Percentiles rank a stretch among this genome's conserved stretches.
Evolutionary conservation across 2,888 invertebrate species (phyloP).

Genomic region (Tetragnatha montana): DNA sequence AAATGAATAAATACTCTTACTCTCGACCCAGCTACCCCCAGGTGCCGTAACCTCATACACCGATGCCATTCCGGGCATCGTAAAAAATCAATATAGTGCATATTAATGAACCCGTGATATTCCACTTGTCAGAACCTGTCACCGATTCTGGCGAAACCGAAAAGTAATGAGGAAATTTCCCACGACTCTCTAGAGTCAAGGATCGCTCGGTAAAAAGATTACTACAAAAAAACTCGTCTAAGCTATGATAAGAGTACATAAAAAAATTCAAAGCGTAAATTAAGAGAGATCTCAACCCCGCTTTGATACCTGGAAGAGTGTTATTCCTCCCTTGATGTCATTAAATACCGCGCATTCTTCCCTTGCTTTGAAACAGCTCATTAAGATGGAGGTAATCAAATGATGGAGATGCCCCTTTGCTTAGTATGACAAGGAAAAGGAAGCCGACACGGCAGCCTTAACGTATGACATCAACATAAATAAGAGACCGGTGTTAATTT

Average conservation of each 20-base stretch:
- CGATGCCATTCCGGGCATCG: background rate
- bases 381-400: conserved; percentile 7
- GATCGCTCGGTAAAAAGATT: background rate
- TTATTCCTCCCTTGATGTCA: conserved; percentile 26
- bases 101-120: background rate
- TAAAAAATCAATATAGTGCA: background rate
- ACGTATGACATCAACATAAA: background rate
- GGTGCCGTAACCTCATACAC: background rate
- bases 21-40: background rate
- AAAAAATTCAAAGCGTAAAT: conserved; percentile 22
- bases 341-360: conserved; percentile 34
- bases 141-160: background rate
- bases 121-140: background rate
- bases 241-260: background rate
- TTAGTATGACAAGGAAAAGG: conserved; percentile 23
- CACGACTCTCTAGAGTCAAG: background rate
- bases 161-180: conserved; percentile 17
- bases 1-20: too few relatives aligned
- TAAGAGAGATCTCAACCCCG: conserved; percentile 23
- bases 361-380: conserved; percentile 6
- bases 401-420: conserved; percentile 22
- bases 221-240: conserved; percentile 11
- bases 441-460: conserved; percentile 20
- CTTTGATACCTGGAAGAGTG: conserved; percentile 12
- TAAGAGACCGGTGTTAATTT: background rate